Conservation (phyloP, 2,888 invertebrate genomes). For the Dorcus parallelipipedus region DNA sequence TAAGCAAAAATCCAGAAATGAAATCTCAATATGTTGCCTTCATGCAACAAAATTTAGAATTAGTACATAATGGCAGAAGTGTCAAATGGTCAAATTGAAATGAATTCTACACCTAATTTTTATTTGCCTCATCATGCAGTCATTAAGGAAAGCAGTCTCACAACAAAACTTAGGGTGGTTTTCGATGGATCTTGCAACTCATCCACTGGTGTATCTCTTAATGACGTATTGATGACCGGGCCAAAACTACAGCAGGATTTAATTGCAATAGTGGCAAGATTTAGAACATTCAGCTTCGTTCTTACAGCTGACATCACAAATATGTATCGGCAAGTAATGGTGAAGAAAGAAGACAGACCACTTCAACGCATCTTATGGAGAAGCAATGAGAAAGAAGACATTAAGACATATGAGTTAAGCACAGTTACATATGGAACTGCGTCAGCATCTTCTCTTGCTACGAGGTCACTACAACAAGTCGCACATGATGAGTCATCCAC, state of each 20-base stretch:
- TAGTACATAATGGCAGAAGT: too few species aligned
- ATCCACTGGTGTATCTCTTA: too few species aligned
- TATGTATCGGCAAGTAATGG: not conserved
- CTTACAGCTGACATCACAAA: too few species aligned
- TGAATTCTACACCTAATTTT: too few species aligned
- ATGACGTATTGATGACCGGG: not conserved
- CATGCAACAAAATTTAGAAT: not conserved
- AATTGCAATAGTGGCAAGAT: not conserved
- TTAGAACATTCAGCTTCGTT: not conserved
- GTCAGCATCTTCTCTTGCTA: constrained; percentile 2
- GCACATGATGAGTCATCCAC: not conserved
- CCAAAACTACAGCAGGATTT: too few species aligned
- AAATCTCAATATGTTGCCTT: not conserved
- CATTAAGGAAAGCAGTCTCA: too few species aligned
- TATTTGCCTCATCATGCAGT: too few species aligned
- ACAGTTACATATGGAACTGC: constrained; percentile 10
- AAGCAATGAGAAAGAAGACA: not conserved
- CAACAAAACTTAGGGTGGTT: too few species aligned
- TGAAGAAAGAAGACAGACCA: too few species aligned
- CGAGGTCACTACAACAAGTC: constrained; percentile 3
- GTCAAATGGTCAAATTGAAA: too few species aligned
- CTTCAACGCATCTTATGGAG: not conserved
- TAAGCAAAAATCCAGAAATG: not conserved
- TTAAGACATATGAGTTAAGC: not conserved
- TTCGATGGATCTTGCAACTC: too few species aligned